A percentile compares a stretch with the other conserved stretches of the same genome.
Evolutionary conservation across 2,797 vertebrate species (phyloP).

Genomic region (Fratercula arctica): DNA sequence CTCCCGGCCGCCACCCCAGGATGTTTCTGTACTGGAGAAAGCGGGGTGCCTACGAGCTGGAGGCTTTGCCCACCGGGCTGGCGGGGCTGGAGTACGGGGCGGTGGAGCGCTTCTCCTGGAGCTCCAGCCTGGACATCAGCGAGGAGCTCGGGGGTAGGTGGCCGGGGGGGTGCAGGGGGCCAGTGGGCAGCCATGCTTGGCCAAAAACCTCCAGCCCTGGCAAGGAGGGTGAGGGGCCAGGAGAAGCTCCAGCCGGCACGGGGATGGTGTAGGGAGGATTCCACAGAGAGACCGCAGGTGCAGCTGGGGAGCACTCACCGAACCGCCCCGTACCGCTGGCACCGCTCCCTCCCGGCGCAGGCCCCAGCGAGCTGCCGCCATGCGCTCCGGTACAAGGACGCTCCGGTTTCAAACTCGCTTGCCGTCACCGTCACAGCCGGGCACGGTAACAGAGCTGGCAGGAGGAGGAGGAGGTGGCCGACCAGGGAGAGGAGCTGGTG

Average conservation of each 20-base stretch:
- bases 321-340: rapidly evolving
- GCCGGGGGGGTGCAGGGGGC: neutral
- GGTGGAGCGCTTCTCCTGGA: constrained; percentile 89
- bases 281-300: neutral
- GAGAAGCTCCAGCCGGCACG: rapidly evolving
- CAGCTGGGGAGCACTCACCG: neutral
- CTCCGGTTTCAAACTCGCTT: neutral
- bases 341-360: neutral
- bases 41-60: constrained; percentile 89
- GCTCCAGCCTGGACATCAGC: constrained; percentile 85
- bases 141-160: constrained; percentile 88
- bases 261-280: neutral
- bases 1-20: neutral
- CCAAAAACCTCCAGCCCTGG: neutral
- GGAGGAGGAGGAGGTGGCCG: neutral
- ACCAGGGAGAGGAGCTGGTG: neutral
- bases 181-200: rapidly evolving
- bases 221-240: neutral
- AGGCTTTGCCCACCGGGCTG: constrained; percentile 79
- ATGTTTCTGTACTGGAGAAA: constrained; percentile 97
- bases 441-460: neutral
- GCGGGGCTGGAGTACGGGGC: constrained; percentile 58
- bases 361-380: neutral
- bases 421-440: neutral
- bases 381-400: neutral